Evolutionary conservation across 2,113 vertebrate species (phyloP).

Genomic region (Salvelinus alpinus): DNA sequence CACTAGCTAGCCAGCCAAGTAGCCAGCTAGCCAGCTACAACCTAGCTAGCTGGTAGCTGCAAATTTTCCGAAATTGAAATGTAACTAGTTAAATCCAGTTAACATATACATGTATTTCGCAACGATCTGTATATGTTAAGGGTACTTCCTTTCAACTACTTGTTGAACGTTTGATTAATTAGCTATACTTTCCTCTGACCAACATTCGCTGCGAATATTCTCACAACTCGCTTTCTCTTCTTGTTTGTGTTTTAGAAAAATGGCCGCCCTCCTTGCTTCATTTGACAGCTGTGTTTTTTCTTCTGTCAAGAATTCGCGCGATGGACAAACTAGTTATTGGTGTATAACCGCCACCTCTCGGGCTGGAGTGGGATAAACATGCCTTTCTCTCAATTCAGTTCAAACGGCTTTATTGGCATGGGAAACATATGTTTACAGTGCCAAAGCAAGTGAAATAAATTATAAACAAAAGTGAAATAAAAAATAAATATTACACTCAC

Average conservation of each 20-base stretch:
- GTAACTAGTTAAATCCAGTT: background rate
- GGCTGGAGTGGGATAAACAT: background rate
- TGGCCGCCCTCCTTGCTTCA: slow-evolving; percentile 67
- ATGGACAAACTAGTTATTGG: background rate
- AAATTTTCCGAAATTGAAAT: slow-evolving; percentile 14
- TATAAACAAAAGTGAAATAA: no score
- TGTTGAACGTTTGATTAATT: background rate
- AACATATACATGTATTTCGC: background rate
- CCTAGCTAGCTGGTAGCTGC: slow-evolving; percentile 25
- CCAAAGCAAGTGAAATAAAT: no score
- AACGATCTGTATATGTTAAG: background rate
- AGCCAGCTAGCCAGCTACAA: slow-evolving; percentile 32
- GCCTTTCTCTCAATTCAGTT: no score
- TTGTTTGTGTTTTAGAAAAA: slow-evolving; percentile 78
- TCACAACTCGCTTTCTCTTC: slow-evolving; percentile 53
- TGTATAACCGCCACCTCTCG: background rate
- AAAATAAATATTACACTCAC: no score
- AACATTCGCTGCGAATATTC: slow-evolving; percentile 23
- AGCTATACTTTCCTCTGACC: slow-evolving; percentile 1
- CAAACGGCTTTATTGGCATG: no score
- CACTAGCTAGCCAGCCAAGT: slow-evolving; percentile 13
- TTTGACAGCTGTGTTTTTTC: slow-evolving; percentile 30
- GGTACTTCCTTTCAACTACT: background rate
- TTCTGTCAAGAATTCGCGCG: background rate
- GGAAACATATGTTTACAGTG: no score